Conservation (phyloP, 2,888 invertebrate species). For the Aphidius colemani region DNA sequence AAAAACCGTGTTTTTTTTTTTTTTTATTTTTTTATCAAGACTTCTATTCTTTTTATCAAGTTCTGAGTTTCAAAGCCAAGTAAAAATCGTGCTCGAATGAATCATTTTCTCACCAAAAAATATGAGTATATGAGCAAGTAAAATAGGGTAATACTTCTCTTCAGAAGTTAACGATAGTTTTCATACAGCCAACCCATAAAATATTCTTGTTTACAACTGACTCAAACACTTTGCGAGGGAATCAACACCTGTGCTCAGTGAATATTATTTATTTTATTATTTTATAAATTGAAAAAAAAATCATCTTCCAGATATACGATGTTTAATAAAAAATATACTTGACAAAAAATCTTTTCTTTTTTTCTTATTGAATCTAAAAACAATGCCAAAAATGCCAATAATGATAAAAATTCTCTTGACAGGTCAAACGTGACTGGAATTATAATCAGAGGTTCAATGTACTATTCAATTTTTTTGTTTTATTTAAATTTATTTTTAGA, state of each 20-base stretch:
- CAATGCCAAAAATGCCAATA: no score
- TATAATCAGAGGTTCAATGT: not conserved
- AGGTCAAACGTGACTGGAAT: not conserved
- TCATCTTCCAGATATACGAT: not conserved
- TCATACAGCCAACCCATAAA: conserved; percentile 46
- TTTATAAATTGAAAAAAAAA: not conserved
- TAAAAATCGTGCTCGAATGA: conserved; percentile 32
- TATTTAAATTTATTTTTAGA: no score
- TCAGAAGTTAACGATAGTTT: conserved; percentile 27
- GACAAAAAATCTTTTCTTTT: not conserved
- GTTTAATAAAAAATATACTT: not conserved
- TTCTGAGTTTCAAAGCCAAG: no score
- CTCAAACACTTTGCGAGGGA: conserved; percentile 40
- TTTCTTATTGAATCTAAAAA: no score
- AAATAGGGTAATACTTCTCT: conserved; percentile 16
- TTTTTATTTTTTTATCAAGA: no score
- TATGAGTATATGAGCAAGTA: no score
- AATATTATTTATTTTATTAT: conserved; percentile 6
- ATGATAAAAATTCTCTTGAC: no score
- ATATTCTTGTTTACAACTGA: conserved; percentile 46
- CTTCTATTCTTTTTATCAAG: no score
- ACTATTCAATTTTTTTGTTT: not conserved
- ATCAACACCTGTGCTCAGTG: conserved; percentile 48
- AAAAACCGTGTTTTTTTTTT: no score
- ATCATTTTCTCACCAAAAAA: conserved; percentile 27